phyloP scores from a whole-genome alignment of 1,140 invertebrate genomes.

The Drosophila ambigua region DNA sequence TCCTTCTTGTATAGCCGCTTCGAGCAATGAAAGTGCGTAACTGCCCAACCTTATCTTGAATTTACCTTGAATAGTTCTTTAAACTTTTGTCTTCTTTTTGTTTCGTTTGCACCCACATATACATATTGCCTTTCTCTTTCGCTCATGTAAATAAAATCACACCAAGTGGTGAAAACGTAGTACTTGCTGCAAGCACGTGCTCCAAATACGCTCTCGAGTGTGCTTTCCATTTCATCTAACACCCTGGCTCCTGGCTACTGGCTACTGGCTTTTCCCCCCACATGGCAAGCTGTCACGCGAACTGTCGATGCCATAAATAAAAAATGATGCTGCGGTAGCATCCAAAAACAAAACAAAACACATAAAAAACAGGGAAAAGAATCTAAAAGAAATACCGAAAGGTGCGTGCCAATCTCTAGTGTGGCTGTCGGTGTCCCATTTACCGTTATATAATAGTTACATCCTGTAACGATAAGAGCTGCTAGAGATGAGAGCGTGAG shows the following conservation, averaged over 20 bases:
- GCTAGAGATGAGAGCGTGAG: constrained; percentile 54
- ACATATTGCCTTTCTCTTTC: constrained; percentile 18
- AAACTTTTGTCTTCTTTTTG: constrained; percentile 16
- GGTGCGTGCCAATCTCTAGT: constrained; percentile 57
- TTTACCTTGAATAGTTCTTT: too few relatives aligned
- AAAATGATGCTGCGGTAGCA: constrained; percentile 62
- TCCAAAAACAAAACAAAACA: constrained; percentile 26
- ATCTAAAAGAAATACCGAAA: constrained; percentile 21
- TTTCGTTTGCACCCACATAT: background rate
- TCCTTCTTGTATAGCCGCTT: background rate
- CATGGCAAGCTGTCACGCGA: constrained; percentile 24
- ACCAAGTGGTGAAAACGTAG: constrained; percentile 56
- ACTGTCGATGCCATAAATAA: constrained; percentile 65
- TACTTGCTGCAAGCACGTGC: constrained; percentile 62
- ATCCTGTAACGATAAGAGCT: constrained; percentile 48
- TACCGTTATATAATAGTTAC: constrained; percentile 70
- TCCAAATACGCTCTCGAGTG: constrained; percentile 78
- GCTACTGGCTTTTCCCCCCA: background rate
- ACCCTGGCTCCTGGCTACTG: constrained; percentile 10
- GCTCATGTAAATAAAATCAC: constrained; percentile 70
- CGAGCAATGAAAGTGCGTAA: too few relatives aligned
- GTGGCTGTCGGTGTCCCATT: constrained; percentile 45
- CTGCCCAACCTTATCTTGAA: too few relatives aligned
- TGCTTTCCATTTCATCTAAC: constrained; percentile 79
- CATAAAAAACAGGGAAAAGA: constrained; percentile 25